Percentiles rank a stretch among this genome's conserved stretches.
These are phyloP conservation scores for Drosophila birchii DNA, from an alignment of 2,888 invertebrate species.

Conservation along the genomic window DNA sequence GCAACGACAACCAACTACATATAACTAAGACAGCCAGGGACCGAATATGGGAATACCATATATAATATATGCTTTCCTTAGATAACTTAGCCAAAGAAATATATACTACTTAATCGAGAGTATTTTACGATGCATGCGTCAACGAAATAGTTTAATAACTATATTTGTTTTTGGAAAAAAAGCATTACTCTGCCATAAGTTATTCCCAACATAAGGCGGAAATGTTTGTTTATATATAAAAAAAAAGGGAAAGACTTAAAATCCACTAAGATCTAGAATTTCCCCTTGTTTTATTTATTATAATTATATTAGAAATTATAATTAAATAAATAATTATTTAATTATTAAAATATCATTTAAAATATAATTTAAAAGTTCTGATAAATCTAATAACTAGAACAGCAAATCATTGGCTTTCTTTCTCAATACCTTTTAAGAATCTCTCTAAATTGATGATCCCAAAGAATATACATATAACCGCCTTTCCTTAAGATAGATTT, in stretches of 20 bases:
- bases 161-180: neutral
- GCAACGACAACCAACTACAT: too few species aligned
- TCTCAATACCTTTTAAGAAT: too few species aligned
- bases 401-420: too few species aligned
- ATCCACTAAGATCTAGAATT: neutral
- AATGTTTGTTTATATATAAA: neutral
- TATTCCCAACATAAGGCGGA: neutral
- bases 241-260: too few species aligned
- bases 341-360: too few species aligned
- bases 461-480: neutral
- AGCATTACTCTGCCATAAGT: neutral
- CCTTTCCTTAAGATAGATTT: neutral
- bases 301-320: too few species aligned
- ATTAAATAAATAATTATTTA: too few species aligned
- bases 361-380: too few species aligned
- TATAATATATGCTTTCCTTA: neutral
- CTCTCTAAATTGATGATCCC: neutral
- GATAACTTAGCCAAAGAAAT: neutral
- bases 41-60: slow-evolving; percentile 14
- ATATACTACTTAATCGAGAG: slow-evolving; percentile 4
- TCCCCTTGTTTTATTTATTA: too few species aligned
- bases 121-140: slow-evolving; percentile 5
- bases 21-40: neutral
- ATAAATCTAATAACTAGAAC: too few species aligned
- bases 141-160: slow-evolving; percentile 12